Evolutionary conservation across 2,888 invertebrate genomes (phyloP).

Genomic region (Meganola albula): DNA sequence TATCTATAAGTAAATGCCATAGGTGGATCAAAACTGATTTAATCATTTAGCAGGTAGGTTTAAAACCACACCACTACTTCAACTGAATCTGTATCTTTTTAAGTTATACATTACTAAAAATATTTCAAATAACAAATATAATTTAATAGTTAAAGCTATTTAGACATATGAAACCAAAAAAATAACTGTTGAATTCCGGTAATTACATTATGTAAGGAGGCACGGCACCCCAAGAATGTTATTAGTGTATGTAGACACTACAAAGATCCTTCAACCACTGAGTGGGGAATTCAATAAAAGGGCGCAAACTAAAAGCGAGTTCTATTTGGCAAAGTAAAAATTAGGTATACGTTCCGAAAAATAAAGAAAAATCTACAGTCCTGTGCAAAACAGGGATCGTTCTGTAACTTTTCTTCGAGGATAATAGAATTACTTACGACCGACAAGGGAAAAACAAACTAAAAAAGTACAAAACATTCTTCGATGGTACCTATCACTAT

Average conservation of each 20-base stretch:
- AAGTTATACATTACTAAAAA: no score
- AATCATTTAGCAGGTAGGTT: no score
- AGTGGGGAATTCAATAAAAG: slow-evolving; percentile 70
- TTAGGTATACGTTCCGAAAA: slow-evolving; percentile 59
- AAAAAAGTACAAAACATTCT: slow-evolving; percentile 55
- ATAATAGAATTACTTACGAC: slow-evolving; percentile 63
- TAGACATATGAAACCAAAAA: slow-evolving; percentile 30
- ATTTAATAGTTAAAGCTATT: no score
- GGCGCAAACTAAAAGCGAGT: slow-evolving; percentile 46
- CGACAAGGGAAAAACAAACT: slow-evolving; percentile 62
- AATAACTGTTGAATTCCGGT: slow-evolving; percentile 34
- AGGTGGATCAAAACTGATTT: no score
- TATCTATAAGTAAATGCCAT: no score
- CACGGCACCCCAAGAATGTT: slow-evolving; percentile 50
- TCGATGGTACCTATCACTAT: slow-evolving; percentile 37
- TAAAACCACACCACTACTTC: no score
- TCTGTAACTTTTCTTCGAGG: slow-evolving; percentile 57
- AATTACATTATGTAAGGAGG: slow-evolving; percentile 50
- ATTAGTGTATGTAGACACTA: slow-evolving; percentile 48
- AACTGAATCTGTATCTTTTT: no score
- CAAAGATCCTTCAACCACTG: slow-evolving; percentile 51
- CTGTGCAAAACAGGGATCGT: slow-evolving; percentile 54
- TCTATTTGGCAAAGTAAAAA: slow-evolving; percentile 62
- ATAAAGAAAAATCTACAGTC: slow-evolving; percentile 48
- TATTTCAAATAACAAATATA: no score